Base-by-base conservation (phyloP, 2,797 vertebrate species). In the Malacoraja senta region DNA sequence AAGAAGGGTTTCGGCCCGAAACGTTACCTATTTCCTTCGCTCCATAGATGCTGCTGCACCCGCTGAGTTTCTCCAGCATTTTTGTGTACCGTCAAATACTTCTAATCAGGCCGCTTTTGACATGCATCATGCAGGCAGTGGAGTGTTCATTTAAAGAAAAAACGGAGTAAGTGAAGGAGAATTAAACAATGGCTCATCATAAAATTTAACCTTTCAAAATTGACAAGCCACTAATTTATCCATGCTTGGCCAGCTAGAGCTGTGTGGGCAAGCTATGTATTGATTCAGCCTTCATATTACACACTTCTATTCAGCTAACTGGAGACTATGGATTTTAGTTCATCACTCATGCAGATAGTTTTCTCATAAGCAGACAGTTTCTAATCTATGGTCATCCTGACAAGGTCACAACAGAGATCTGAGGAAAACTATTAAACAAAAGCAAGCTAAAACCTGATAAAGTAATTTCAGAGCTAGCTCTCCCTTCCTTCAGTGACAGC, bases 171-270 rank as follows among this genome's bases (percentile, higher is more conserved):
- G 79, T 84, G 78, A 83, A 72, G 79, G 93, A 83, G 79, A 93
- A 86, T 81, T 93, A 81, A 93, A 84, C 93, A 93, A 72, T 93
- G 81, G 79, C 76, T 93, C 71, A 15, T 93, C 86, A 93, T 93
- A 81, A 93, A 93, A 88, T 93, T 68, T 93, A 93, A 93, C 93
- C 93, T 93, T 93, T 86, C 65, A 83, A 29, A 72, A 84, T 74
- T 93, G 93, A 93, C 93, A 93, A 83, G 93, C 63, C 93, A 74
- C 68, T 93, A 88, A 93, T 86, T 93, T 93, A 86, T 76, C 93
- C 81, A 93, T 15, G 81, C 93, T 71, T 88, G 93, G 93, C 32
- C 86, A 19, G 80, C 32, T 93, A 44, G 65, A 83, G 63, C 53
- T 72, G 74, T 86, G 53, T 35, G 21, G 81, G 93, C 81, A 83